These are phyloP conservation scores for Orbicella faveolata DNA, from an alignment of 64 coral and sea anemone genomes.

Conservation along the genomic window DNA sequence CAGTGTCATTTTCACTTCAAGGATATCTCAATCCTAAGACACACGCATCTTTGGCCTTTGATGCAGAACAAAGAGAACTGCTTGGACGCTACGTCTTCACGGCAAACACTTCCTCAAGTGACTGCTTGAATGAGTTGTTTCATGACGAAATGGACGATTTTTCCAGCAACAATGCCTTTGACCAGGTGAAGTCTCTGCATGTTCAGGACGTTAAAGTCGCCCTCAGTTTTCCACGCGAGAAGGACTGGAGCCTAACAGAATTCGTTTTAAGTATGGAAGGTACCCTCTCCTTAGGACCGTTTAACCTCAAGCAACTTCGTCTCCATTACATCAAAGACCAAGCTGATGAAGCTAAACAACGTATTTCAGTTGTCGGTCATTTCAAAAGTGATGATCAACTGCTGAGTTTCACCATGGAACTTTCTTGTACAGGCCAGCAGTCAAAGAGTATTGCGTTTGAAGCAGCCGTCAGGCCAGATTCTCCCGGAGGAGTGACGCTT, in stretches of 20 bases:
- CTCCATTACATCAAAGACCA: neutral
- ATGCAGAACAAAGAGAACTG: neutral
- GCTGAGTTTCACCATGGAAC: conserved; percentile 9
- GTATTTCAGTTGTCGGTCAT: neutral
- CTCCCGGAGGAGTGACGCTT: neutral
- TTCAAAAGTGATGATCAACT: conserved; percentile 3
- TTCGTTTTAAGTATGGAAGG: neutral
- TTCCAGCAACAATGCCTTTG: neutral
- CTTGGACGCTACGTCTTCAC: neutral
- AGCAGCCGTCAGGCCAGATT: neutral
- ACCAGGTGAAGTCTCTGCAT: neutral
- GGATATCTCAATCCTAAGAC: conserved; percentile 1
- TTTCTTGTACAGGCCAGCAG: conserved; percentile 11
- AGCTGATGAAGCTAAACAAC: neutral
- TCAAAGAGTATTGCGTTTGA: neutral
- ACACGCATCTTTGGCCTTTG: neutral
- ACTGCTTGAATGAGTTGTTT: neutral
- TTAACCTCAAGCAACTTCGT: conserved; percentile 11
- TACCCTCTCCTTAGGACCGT: conserved; percentile 7
- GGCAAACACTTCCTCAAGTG: neutral
- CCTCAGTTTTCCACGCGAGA: neutral
- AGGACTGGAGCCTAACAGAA: neutral
- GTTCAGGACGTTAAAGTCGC: neutral
- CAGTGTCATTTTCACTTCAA: neutral
- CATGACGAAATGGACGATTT: neutral